Conservation (phyloP, 2,888 invertebrate genomes). For the Pammene fasciana region DNA sequence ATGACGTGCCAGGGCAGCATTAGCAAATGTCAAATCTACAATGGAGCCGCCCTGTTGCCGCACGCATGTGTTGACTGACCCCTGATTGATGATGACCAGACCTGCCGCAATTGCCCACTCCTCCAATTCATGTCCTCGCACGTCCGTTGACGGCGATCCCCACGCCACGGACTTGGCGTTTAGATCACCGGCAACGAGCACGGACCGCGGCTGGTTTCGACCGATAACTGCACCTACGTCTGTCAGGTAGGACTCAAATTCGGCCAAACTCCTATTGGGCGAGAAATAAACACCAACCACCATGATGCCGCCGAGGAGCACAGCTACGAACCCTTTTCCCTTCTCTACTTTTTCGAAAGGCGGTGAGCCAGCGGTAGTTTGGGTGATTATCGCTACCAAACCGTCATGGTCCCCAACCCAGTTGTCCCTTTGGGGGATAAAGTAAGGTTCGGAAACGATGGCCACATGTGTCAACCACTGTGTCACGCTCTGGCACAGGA, state of each 20-base stretch:
- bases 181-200: constrained; percentile 12
- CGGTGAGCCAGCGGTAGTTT: too few species aligned
- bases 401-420: too few species aligned
- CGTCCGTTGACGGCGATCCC: background rate
- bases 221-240: background rate
- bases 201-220: too few species aligned
- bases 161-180: background rate
- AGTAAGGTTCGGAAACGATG: too few species aligned
- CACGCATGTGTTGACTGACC: background rate
- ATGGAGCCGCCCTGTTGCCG: constrained; percentile 23
- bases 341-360: too few species aligned
- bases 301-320: too few species aligned
- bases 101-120: background rate
- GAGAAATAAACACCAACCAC: too few species aligned
- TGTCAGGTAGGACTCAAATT: background rate
- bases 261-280: background rate
- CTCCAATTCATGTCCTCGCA: background rate
- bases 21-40: constrained; percentile 26
- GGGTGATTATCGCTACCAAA: too few species aligned
- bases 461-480: constrained; percentile 1
- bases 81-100: background rate
- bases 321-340: too few species aligned
- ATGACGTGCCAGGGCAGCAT: constrained; percentile 5
- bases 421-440: too few species aligned
- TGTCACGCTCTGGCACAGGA: constrained; percentile 2